These are phyloP conservation scores for Cassiopea xamachana DNA, from an alignment of 30 jellyfish, hydroid and myxozoan species.

Conservation along the genomic window DNA sequence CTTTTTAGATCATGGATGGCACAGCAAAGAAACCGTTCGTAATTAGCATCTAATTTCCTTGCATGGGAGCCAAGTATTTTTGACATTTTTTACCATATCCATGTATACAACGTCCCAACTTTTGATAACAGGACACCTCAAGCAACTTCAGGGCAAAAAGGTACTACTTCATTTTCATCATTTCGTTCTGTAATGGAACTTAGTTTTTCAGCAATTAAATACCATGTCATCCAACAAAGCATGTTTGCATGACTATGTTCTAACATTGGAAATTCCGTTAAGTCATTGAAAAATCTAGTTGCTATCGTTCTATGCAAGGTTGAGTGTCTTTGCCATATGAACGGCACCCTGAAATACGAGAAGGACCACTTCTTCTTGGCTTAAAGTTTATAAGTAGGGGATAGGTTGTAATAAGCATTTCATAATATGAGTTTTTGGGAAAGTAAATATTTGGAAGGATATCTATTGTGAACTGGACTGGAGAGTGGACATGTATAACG, in stretches of 20 bases:
- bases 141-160: not conserved
- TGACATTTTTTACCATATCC: not conserved
- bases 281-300: not conserved
- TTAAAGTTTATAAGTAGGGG: no score
- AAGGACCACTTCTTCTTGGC: no score
- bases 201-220: not conserved
- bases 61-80: not conserved
- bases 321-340: conserved; percentile 5
- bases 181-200: conserved; percentile 2
- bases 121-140: not conserved
- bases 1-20: not conserved
- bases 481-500: no score
- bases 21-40: not conserved
- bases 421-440: no score
- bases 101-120: not conserved
- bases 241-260: not conserved
- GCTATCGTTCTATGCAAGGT: not conserved
- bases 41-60: not conserved
- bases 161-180: not conserved
- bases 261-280: not conserved
- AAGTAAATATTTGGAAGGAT: no score
- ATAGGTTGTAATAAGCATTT: no score
- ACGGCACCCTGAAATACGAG: not conserved
- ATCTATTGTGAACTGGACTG: no score
- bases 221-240: not conserved